These are phyloP conservation scores for Sinhomidia bicolor DNA, from an alignment of 2,888 invertebrate genomes.

Conservation along the genomic window DNA sequence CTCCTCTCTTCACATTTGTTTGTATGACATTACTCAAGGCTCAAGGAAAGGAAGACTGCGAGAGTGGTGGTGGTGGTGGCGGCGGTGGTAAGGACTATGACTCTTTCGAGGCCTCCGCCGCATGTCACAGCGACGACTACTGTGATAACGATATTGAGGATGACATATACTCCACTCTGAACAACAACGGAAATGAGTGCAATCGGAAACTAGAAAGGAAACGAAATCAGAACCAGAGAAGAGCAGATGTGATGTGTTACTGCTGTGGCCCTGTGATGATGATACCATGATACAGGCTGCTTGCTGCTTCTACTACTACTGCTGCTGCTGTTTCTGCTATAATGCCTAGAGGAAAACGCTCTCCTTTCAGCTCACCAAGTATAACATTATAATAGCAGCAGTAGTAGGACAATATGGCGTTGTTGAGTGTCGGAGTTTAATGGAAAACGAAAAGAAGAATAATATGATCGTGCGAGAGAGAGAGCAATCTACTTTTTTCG, in stretches of 20 bases:
- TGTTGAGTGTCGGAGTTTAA: neutral
- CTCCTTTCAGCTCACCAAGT: neutral
- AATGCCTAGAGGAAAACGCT: neutral
- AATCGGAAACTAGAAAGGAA: conserved; percentile 33
- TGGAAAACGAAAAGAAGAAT: conserved; percentile 3
- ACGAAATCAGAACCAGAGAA: conserved; percentile 27
- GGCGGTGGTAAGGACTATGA: neutral
- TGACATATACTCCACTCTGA: conserved; percentile 32
- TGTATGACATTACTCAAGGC: neutral
- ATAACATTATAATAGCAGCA: too few species aligned
- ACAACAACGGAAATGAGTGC: conserved; percentile 43
- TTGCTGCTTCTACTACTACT: too few species aligned
- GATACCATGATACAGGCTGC: neutral
- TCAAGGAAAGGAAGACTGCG: neutral
- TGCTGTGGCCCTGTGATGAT: neutral
- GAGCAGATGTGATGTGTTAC: conserved; percentile 11
- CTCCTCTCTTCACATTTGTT: neutral
- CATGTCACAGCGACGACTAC: neutral
- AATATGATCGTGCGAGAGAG: neutral
- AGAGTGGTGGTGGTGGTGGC: too few species aligned
- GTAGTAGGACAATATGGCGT: neutral
- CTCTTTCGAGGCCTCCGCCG: neutral
- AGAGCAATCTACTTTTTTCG: neutral
- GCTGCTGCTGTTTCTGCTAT: too few species aligned
- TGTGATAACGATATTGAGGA: conserved; percentile 8